phyloP scores from a whole-genome alignment of 2,888 invertebrate species.

The Strigamia maritima region DNA sequence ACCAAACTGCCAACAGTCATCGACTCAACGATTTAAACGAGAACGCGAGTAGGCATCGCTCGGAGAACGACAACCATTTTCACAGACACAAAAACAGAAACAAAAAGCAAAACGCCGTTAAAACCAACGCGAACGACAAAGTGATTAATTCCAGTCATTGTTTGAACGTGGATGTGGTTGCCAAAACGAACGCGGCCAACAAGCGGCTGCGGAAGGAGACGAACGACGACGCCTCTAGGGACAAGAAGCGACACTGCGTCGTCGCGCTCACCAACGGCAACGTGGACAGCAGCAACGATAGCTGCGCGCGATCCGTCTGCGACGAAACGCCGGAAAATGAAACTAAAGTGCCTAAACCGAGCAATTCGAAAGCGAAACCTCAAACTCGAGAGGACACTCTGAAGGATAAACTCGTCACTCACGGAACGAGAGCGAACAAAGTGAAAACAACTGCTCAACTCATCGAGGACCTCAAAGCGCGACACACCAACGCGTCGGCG shows the following conservation, averaged over 20 bases:
- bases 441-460: constrained; percentile 77
- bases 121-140: neutral
- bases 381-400: constrained; percentile 52
- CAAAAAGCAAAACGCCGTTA: neutral
- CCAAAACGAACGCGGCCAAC: constrained; percentile 58
- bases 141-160: constrained; percentile 37
- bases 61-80: constrained; percentile 21
- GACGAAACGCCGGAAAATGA: constrained; percentile 31
- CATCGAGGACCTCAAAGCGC: constrained; percentile 67
- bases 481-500: constrained; percentile 47
- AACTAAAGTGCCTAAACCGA: constrained; percentile 33
- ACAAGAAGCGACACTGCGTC: neutral
- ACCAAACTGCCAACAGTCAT: neutral
- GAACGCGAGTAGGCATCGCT: neutral
- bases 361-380: constrained; percentile 24
- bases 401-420: constrained; percentile 60
- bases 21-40: neutral
- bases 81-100: neutral
- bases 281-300: constrained; percentile 42
- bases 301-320: constrained; percentile 36
- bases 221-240: neutral
- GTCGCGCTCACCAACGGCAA: constrained; percentile 39
- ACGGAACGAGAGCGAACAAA: constrained; percentile 59
- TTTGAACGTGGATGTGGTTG: constrained; percentile 53
- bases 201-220: constrained; percentile 58